These are phyloP conservation scores for Flexamia atlantica DNA, from an alignment of 2,888 invertebrate genomes.

Conservation along the genomic window DNA sequence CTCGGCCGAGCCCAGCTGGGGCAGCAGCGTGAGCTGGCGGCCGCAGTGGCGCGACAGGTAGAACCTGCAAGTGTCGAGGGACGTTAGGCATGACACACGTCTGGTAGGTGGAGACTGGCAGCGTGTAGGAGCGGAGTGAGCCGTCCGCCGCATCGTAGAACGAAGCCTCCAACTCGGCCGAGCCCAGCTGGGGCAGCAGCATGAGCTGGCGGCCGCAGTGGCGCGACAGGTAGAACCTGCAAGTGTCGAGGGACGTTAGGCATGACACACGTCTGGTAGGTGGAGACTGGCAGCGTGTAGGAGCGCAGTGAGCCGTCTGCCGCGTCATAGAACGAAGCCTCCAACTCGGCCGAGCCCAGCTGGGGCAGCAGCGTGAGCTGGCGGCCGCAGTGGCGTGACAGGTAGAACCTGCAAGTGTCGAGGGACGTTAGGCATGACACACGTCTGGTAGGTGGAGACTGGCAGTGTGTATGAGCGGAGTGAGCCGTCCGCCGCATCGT, in stretches of 20 bases:
- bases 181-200: conserved; percentile 97
- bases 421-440: too few relatives aligned
- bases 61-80: too few relatives aligned
- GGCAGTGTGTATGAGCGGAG: conserved; percentile 93
- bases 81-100: conserved; percentile 99
- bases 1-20: conserved; percentile 98
- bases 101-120: conserved; percentile 95
- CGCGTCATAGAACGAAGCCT: conserved; percentile 83
- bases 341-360: conserved; percentile 96
- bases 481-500: conserved; percentile 83
- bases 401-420: conserved; percentile 95
- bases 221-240: conserved; percentile 97
- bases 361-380: conserved; percentile 98
- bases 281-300: conserved; percentile 97
- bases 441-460: conserved; percentile 96
- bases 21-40: conserved; percentile 97
- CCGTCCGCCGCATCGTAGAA: conserved; percentile 82
- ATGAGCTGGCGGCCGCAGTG: conserved; percentile 98
- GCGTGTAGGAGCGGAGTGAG: conserved; percentile 90
- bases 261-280: conserved; percentile 97
- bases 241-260: too few relatives aligned
- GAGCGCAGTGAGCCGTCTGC: conserved; percentile 84
- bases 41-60: conserved; percentile 99
- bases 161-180: conserved; percentile 95
- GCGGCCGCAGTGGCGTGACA: conserved; percentile 98